Conservation (phyloP, 2,797 vertebrate genomes). For the Pangasius larnaudii region DNA sequence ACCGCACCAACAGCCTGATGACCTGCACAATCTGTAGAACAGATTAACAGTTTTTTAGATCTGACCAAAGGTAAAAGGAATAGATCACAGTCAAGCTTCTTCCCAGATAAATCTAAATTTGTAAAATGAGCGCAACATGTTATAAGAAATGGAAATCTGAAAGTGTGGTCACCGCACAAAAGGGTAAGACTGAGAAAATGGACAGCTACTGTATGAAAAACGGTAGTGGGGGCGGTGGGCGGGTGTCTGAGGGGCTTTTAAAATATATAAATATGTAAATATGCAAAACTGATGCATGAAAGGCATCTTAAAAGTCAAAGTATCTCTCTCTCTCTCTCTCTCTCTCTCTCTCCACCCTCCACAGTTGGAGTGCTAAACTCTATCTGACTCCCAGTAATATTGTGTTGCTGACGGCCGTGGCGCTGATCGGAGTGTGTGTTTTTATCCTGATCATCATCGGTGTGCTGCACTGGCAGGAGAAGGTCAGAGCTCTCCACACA, state of each 20-base stretch:
- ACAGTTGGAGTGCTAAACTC: conserved; percentile 94
- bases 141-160: not conserved
- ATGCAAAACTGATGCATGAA: not conserved
- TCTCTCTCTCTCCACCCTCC: conserved; percentile 25
- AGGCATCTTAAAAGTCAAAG: conserved; percentile 27
- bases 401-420: conserved; percentile 92
- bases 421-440: conserved; percentile 92
- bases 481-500: conserved; percentile 76
- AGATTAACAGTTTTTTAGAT: not conserved
- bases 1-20: not conserved
- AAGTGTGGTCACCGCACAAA: not conserved
- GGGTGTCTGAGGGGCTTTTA: not conserved
- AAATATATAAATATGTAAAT: not conserved
- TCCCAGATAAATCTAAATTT: not conserved
- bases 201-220: not conserved
- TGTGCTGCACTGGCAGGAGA: conserved; percentile 96
- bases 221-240: not conserved
- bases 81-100: not conserved
- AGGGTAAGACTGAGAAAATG: not conserved
- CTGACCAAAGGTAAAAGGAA: not conserved
- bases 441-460: conserved; percentile 96
- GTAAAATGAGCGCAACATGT: not conserved
- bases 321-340: conserved; percentile 19
- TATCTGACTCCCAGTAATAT: conserved; percentile 98
- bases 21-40: not conserved